Conservation (phyloP, 1,140 invertebrate genomes). For the Aphidius ervi region DNA sequence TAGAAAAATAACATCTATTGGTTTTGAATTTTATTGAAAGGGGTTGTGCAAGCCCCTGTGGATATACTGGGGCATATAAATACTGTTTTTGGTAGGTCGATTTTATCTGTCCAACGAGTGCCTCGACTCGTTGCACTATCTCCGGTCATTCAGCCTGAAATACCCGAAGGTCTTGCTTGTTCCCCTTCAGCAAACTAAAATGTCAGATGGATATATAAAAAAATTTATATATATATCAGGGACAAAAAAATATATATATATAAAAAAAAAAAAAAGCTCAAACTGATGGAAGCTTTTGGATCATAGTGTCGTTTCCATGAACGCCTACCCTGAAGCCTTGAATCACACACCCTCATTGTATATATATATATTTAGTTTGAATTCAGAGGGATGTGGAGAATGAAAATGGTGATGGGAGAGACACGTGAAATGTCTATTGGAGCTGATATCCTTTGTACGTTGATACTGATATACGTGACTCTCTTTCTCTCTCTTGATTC, state of each 20-base stretch:
- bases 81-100: slow-evolving; percentile 7
- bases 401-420: slow-evolving; percentile 4
- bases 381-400: background rate
- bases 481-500: no score
- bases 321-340: slow-evolving; percentile 13
- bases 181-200: background rate
- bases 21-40: slow-evolving; percentile 19
- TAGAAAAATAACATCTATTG: slow-evolving; percentile 1
- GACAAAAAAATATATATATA: slow-evolving; percentile 1
- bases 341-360: slow-evolving; percentile 18
- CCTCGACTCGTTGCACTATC: slow-evolving; percentile 18
- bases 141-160: slow-evolving; percentile 18
- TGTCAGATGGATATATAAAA: slow-evolving; percentile 2
- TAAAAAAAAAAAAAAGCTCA: background rate
- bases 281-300: slow-evolving; percentile 1
- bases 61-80: background rate
- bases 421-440: slow-evolving; percentile 20
- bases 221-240: background rate
- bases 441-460: slow-evolving; percentile 18
- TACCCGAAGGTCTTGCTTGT: slow-evolving; percentile 18
- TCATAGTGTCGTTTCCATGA: slow-evolving; percentile 20
- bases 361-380: background rate
- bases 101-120: slow-evolving; percentile 20
- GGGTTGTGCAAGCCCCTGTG: slow-evolving; percentile 11
- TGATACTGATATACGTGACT: background rate